Evolutionary conservation across 1,140 invertebrate genomes (phyloP), one percentile per base, ranked within the genome.

Genomic region (Diachasmimorpha longicaudata): DNA sequence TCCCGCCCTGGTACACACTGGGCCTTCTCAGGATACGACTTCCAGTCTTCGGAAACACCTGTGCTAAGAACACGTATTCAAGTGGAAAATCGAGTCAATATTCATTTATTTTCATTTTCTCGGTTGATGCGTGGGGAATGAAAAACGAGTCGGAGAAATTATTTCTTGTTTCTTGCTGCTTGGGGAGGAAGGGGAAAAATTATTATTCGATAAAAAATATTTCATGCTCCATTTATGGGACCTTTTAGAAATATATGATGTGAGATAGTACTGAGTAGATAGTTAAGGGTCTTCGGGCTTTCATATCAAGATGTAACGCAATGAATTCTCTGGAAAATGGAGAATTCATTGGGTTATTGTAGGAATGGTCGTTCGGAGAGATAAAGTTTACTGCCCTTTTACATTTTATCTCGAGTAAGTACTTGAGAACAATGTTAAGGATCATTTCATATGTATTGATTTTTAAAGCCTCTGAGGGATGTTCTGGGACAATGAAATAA

Each of bases 1-100:
- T 4, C 14, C 13, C 14, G 10, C 11, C 4, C 14, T 14, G 13
- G 37, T 4, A 10, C 48, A 52, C 48, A 46, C 44, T 2, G 10
- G 44, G 21, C 23, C 37, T 36, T 39, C 68, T 48, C 37, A 31
- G 10, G 31, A 37, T 68, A 14, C 3, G 66, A 67, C 74, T 71
- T 70, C 69, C 52, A 63, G 74, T 71, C 37, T 76, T 76, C 58
- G 23, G 67, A 55, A 36, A 71, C 74, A 76, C 74, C 74, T 76
- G 74, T 76, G 68, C 69, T 71, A 66, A 66, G 69, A 63, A 14
- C 31, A 75, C 44, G 36, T 75, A 69, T 58, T 71, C 37, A 76
- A 39, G 69, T 71, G 74, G 74, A 76, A 76, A 76, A 71, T 76
- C 55, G 70, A 76, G 68, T 58, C 37, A 46, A 75, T 52, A 44